Evolutionary conservation across 2,113 vertebrate genomes (phyloP), one percentile per base, ranked within the genome.

Genomic region (Mustelus asterias): DNA sequence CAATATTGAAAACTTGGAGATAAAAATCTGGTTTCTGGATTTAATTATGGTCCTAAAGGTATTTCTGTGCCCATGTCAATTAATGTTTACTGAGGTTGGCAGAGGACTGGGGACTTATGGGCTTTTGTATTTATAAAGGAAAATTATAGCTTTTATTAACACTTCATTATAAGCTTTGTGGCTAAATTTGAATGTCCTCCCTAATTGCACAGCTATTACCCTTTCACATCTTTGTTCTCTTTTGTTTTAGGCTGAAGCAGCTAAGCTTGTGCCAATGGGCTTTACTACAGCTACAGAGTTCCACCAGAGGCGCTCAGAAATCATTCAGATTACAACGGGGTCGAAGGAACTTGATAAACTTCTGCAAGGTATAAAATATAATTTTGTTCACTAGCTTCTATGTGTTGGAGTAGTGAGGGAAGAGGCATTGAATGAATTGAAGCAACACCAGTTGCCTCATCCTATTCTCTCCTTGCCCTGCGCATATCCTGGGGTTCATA

Each of bases 231-330:
- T 44, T 94, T 94, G 93, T 70, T 95, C 54, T 72, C 5, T 95
- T 95, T 69, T 69, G 13, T 16, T 41, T 33, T 95, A 99, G 99
- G 96, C 98, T 33, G 99, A 99, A 96, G 99, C 99, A 78, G 99
- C 99, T 90, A 99, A 99, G 96, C 97, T 99, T 93, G 99, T 99
- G 94, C 99, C 99, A 0, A 99, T 99, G 99, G 99, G 99, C 63
- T 99, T 99, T 96, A 99, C 99, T 86, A 99, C 99, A 0, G 99
- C 99, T 11, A 99, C 99, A 0, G 99, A 99, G 96, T 99, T 99
- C 97, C 99, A 99, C 96, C 99, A 99, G 97, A 98, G 98, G 95
- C 98, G 99, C 96, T 99, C 99, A 0, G 99, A 99, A 97, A 99
- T 99, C 96, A 99, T 99, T 97, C 99, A 99, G 97, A 97, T 99